Evolutionary conservation across 2,113 vertebrate species (phyloP), one percentile per base, ranked within the genome.

Genomic region (Andinoacara biseriatus): DNA sequence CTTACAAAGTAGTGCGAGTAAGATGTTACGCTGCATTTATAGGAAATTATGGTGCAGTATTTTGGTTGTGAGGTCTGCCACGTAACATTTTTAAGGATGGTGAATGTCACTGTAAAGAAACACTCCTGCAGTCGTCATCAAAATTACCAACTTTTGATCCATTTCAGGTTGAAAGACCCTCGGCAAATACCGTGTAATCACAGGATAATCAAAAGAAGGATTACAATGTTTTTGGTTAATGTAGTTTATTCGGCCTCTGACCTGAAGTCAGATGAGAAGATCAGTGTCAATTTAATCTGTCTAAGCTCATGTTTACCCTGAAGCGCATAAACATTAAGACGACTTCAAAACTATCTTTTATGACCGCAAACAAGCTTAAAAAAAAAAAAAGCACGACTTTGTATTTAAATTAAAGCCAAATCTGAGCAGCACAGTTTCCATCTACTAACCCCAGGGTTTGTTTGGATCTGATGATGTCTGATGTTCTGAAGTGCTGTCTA

Each of bases 401-500:
- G 54, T 76, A 40, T 57, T 84, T 74, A 59, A 80, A 75, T 80
- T 52, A 11, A 62, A 86, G 17, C 43, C n/a, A 52, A 43, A 85
- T 78, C 6, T 22, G 33, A 57, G 60, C n/a, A 52, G 35, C 33
- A 5, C n/a, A 40, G 60, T 76, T 81, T 79, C 14, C 59, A 52
- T 83, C 4, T 26, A 5, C 35, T 10, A 1, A 31, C 58, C 75
- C 52, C 43, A 33, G 26, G 81, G 81, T 40, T 17, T 1, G 10
- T 65, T 67, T 11, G 59, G 52, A 58, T 77, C 35, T 54, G 56
- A 52, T 76, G 49, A 58, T 80, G 83, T 78, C 56, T 84, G 83
- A 89, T 76, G 58, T 87, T 86, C 11, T 46, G 62, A 56, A 62
- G 78, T 80, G 62, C 62, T 20, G 52, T 58, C 17, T 33, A 18